A percentile compares a stretch with the other conserved stretches of the same genome.
Conservation (phyloP, 2,888 invertebrate genomes). For the Ochropleura leucogaster region DNA sequence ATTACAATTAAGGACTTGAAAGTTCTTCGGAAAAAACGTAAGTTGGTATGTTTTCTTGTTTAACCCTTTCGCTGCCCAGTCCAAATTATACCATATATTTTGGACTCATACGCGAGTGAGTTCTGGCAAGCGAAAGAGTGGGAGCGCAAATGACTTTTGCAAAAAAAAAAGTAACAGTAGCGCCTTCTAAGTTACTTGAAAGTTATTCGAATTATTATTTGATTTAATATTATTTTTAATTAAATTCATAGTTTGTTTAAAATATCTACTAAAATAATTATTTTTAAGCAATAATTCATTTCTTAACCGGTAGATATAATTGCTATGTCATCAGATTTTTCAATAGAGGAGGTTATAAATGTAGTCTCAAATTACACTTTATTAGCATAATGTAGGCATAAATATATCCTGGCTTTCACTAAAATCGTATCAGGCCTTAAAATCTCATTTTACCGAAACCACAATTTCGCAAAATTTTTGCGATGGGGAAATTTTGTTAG, state of each 20-base stretch:
- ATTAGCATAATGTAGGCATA: constrained; percentile 43
- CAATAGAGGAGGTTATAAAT: constrained; percentile 31
- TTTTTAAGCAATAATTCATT: constrained; percentile 31
- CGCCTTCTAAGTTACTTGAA: constrained; percentile 21
- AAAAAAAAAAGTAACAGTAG: not conserved
- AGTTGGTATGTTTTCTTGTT: too few species aligned
- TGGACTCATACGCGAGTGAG: too few species aligned
- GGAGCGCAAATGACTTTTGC: not conserved
- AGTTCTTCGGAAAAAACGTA: too few species aligned
- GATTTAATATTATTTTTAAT: not conserved
- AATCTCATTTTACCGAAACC: constrained; percentile 3
- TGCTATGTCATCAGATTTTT: constrained; percentile 31
- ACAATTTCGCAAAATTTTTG: constrained; percentile 1
- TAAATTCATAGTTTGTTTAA: not conserved
- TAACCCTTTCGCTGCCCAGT: too few species aligned
- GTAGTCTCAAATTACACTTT: constrained; percentile 26
- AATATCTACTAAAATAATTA: constrained; percentile 6
- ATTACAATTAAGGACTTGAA: too few species aligned
- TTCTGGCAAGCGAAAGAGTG: too few species aligned
- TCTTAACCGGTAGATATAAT: constrained; percentile 27
- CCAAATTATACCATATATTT: too few species aligned
- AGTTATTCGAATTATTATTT: constrained; percentile 14
- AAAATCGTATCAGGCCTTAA: constrained; percentile 3
- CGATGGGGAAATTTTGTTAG: not conserved
- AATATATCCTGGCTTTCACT: constrained; percentile 38